A percentile compares a stretch with the other conserved stretches of the same genome.
Conservation (phyloP, 2,797 vertebrate genomes). For the Cryptoblepharus egeriae region DNA sequence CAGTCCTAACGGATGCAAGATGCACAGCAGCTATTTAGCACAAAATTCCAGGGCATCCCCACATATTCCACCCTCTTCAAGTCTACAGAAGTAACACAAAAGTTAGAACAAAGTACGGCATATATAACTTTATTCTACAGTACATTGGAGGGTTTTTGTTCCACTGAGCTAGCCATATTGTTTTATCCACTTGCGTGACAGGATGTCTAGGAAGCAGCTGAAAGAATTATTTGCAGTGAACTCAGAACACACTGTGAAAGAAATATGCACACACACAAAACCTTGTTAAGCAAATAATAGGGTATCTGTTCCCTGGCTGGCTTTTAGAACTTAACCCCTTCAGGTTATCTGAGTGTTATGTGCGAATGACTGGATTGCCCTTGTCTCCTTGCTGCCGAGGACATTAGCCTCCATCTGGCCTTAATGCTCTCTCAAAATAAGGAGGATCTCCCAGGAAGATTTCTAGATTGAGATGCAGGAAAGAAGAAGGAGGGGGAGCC, state of each 20-base stretch:
- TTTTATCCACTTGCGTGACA: conserved; percentile 73
- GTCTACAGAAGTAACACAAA: conserved; percentile 8
- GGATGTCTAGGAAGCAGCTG: conserved; percentile 76
- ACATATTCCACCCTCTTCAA: background rate
- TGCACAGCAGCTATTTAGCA: background rate
- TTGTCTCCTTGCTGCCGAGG: background rate
- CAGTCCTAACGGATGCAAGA: background rate
- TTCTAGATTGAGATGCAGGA: background rate
- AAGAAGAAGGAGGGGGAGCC: background rate
- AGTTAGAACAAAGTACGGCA: conserved; percentile 43
- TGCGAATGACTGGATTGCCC: conserved; percentile 27
- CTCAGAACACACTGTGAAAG: conserved; percentile 64
- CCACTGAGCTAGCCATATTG: conserved; percentile 70
- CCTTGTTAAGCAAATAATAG: conserved; percentile 70
- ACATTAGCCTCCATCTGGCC: background rate
- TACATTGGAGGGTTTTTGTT: conserved; percentile 19
- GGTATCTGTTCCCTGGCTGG: conserved; percentile 46
- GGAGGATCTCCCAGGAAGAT: background rate
- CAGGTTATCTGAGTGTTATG: conserved; percentile 31
- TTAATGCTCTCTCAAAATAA: background rate
- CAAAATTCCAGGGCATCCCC: conserved; percentile 15
- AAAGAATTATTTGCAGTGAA: conserved; percentile 76
- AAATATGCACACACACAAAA: conserved; percentile 61
- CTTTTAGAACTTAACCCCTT: conserved; percentile 65
- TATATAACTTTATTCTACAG: conserved; percentile 65